Evolutionary conservation across 2,797 vertebrate genomes (phyloP).

Genomic region (Squalus acanthias): DNA sequence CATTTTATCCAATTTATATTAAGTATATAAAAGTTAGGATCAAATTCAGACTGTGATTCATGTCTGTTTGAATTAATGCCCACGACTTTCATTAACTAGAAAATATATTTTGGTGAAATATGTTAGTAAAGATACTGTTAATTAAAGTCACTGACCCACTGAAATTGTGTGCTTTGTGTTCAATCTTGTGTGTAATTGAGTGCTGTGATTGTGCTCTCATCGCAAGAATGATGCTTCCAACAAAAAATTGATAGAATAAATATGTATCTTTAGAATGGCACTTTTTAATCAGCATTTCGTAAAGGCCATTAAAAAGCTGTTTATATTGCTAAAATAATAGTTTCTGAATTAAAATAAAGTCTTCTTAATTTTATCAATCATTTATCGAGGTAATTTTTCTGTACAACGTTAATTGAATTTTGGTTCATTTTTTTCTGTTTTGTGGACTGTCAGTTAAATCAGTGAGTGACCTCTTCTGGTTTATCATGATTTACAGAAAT

Average conservation of each 20-base stretch:
- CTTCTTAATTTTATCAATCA: not conserved
- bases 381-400: not conserved
- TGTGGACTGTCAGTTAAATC: not conserved
- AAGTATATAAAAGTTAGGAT: not conserved
- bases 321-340: not conserved
- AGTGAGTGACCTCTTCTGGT: not conserved
- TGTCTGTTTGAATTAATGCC: not conserved
- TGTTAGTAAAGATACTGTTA: conserved; percentile 24
- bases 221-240: not conserved
- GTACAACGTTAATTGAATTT: not conserved
- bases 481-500: not conserved
- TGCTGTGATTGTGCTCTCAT: conserved; percentile 15
- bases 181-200: conserved; percentile 36
- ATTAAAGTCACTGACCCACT: conserved; percentile 32
- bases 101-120: conserved; percentile 25
- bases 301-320: not conserved
- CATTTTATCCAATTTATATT: not conserved
- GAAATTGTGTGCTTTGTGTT: conserved; percentile 17
- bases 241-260: not conserved
- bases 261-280: not conserved
- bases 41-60: not conserved
- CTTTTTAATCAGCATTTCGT: not conserved
- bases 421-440: not conserved
- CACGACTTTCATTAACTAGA: not conserved
- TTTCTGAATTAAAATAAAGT: conserved; percentile 17